Base-by-base conservation (phyloP, 2,113 vertebrate genomes). In the Tauraco erythrolophus region DNA sequence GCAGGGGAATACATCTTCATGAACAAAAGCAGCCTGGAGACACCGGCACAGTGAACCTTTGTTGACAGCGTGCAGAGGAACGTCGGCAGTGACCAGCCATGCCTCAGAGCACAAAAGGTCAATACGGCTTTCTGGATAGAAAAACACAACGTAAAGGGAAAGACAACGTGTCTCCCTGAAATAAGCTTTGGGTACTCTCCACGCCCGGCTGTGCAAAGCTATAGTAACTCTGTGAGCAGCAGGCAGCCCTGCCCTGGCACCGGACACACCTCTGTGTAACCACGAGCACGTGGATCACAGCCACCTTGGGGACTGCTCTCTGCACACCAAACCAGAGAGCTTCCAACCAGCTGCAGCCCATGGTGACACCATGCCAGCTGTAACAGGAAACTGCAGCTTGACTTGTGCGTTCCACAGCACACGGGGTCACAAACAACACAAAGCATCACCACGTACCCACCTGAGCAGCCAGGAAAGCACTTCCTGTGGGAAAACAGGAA, bases 181-280 rank as follows among this genome's bases (percentile, higher is more conserved):
- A 54, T 10, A 30, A 71, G 9, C 15, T 37, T 7, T 0, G 23
- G 41, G 5, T 1, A 13, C 1, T 14, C 43, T 9, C 15, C 35
- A 19, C 39, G 33, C 16, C 2, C 65, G n/a, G 81, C 58, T 11
- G 30, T 10, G 45, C 53, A 43, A 33, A 57, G 41, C 30, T 1
- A 21, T 8, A 41, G 24, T 1, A 15, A 33, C 31, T 51, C 46
- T 43, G 11, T 24, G 60, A 80, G 80, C 45, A 80, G 50, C 74
- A 70, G 41, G 19, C 39, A 11, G 19, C 10, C 28, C 65, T 12
- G 3, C 18, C 28, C 27, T n/a, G 45, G 28, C 72, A 58, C 33
- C 33, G 25, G 48, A 37, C 28, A 28, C 24, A 4, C 18, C 33
- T 9, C 35, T 43, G 15, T 8, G 28, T 8, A 46, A 21, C 39